phyloP scores from a whole-genome alignment of 2,797 vertebrate genomes.

The Sebastes diaconus region DNA sequence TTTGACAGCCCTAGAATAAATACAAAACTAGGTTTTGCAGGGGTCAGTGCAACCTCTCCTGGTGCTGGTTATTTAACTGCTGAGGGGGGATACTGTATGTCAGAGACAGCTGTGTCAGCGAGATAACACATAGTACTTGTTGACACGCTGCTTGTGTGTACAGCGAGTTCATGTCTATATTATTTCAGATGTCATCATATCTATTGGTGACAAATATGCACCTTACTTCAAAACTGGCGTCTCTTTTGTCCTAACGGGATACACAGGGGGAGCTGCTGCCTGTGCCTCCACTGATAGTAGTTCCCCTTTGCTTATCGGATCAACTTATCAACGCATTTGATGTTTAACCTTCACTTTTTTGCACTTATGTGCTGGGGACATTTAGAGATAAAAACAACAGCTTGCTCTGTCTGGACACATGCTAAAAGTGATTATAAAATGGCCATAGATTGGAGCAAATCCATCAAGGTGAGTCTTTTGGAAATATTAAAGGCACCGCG shows the following conservation, averaged over 20 bases:
- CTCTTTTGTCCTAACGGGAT: conserved; percentile 36
- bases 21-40: background rate
- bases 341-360: conserved; percentile 44
- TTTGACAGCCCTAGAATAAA: background rate
- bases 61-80: conserved; percentile 23
- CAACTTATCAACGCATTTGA: conserved; percentile 44
- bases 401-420: background rate
- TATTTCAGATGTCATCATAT: conserved; percentile 32
- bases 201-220: conserved; percentile 3
- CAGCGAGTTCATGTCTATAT: conserved; percentile 25
- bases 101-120: conserved; percentile 52
- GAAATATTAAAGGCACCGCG: background rate
- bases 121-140: conserved; percentile 58
- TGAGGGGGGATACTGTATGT: conserved; percentile 13
- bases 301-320: conserved; percentile 38
- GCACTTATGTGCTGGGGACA: background rate
- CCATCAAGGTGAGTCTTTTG: background rate
- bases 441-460: background rate
- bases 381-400: conserved; percentile 17
- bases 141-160: conserved; percentile 34
- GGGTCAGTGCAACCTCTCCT: conserved; percentile 33
- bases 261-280: conserved; percentile 26
- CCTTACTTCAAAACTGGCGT: background rate
- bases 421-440: background rate
- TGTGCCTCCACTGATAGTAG: conserved; percentile 31